phyloP scores from a whole-genome alignment of 2,113 vertebrate species.

The Chauna torquata region DNA sequence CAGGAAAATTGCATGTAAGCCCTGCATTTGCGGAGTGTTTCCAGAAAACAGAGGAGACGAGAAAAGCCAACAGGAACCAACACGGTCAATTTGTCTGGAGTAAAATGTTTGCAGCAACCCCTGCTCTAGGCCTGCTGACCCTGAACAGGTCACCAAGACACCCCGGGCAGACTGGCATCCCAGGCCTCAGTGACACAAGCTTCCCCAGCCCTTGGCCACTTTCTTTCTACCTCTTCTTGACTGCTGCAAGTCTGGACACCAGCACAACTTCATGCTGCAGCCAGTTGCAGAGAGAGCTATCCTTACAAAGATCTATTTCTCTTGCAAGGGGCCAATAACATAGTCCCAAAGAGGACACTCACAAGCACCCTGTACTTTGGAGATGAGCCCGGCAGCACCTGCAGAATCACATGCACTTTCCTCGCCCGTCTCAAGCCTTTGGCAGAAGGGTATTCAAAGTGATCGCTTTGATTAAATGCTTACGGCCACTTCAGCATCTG shows the following conservation, averaged over 20 bases:
- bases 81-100: background rate
- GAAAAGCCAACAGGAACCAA: conserved; percentile 23
- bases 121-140: background rate
- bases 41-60: background rate
- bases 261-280: background rate
- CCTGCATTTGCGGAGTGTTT: background rate
- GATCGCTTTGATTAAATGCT: background rate
- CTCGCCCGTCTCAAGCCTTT: background rate
- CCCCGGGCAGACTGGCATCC: background rate
- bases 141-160: background rate
- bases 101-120: background rate
- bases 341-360: background rate
- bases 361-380: background rate
- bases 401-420: background rate
- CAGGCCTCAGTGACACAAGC: background rate
- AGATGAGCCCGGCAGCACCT: background rate
- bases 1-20: conserved; percentile 16
- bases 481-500: conserved; percentile 21
- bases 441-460: background rate
- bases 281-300: background rate
- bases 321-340: background rate
- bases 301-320: background rate
- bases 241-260: background rate
- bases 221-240: background rate
- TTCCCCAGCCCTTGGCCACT: background rate